Evolutionary conservation across 1,140 invertebrate species (phyloP).

Genomic region (Polypedilum pembai): DNA sequence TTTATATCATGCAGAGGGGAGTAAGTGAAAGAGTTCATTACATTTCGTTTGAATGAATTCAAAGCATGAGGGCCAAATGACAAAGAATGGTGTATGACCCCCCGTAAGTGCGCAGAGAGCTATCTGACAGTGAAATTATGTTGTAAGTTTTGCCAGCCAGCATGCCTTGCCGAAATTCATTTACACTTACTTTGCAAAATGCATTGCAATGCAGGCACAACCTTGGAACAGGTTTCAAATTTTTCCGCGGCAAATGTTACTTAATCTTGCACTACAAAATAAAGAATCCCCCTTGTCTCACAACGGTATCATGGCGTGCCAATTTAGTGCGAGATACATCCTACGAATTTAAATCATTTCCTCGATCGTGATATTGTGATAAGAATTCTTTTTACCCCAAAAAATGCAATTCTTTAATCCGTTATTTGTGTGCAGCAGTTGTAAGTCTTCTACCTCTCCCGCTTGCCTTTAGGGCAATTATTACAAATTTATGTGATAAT

Average conservation of each 20-base stretch:
- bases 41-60: background rate
- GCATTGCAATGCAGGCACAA: background rate
- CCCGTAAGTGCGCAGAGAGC: background rate
- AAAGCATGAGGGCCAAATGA: background rate
- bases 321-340: background rate
- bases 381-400: background rate
- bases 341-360: slow-evolving; percentile 14
- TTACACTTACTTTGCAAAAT: too few relatives aligned
- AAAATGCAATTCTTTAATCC: slow-evolving; percentile 12
- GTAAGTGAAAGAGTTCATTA: background rate
- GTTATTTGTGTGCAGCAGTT: background rate
- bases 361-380: slow-evolving; percentile 8
- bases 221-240: background rate
- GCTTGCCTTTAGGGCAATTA: background rate
- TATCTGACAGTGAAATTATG: background rate
- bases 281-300: background rate
- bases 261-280: background rate
- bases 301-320: slow-evolving; percentile 3
- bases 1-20: too few relatives aligned
- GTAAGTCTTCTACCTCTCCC: background rate
- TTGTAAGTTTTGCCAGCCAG: background rate
- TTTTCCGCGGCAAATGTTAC: background rate
- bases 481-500: slow-evolving; percentile 18
- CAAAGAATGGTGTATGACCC: background rate
- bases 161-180: background rate